These are phyloP conservation scores for Falcaria lacertinaria DNA, from an alignment of 2,888 invertebrate species.

Conservation along the genomic window DNA sequence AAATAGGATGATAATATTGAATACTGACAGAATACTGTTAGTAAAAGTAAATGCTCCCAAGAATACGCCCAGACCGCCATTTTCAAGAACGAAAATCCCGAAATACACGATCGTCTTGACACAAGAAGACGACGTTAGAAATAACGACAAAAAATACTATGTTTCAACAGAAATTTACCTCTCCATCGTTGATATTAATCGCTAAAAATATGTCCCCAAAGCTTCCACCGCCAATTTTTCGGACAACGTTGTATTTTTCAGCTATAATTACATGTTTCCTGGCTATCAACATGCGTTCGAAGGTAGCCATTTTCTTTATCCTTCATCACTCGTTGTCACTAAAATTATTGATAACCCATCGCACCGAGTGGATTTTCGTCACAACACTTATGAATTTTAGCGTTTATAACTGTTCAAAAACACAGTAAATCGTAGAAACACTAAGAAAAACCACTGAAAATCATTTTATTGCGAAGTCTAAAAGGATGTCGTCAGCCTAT, in stretches of 20 bases:
- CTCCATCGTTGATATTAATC: conserved; percentile 93
- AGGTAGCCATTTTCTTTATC: conserved; percentile 74
- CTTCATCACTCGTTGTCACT: conserved; percentile 69
- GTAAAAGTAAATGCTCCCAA: conserved; percentile 12
- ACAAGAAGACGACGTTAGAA: conserved; percentile 30
- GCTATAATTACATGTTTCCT: conserved; percentile 80
- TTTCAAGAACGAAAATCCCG: conserved; percentile 54
- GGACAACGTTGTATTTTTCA: conserved; percentile 95
- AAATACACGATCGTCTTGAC: conserved; percentile 53
- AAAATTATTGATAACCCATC: conserved; percentile 60
- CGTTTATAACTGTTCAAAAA: conserved; percentile 45
- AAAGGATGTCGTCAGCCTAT: conserved; percentile 68
- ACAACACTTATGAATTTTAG: conserved; percentile 58
- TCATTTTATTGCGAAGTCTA: conserved; percentile 59
- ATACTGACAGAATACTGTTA: not conserved
- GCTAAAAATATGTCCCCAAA: conserved; percentile 99
- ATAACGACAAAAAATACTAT: conserved; percentile 23
- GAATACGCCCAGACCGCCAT: conserved; percentile 63
- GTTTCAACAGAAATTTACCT: conserved; percentile 78
- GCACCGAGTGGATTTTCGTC: conserved; percentile 54
- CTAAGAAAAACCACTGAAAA: conserved; percentile 57
- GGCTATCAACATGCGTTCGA: conserved; percentile 68
- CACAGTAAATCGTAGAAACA: conserved; percentile 54
- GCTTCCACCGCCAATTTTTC: conserved; percentile 99
- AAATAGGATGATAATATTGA: not conserved